A percentile compares a stretch with the other conserved stretches of the same genome.
Evolutionary conservation across 2,113 vertebrate species (phyloP).

Genomic region (Ia io): DNA sequence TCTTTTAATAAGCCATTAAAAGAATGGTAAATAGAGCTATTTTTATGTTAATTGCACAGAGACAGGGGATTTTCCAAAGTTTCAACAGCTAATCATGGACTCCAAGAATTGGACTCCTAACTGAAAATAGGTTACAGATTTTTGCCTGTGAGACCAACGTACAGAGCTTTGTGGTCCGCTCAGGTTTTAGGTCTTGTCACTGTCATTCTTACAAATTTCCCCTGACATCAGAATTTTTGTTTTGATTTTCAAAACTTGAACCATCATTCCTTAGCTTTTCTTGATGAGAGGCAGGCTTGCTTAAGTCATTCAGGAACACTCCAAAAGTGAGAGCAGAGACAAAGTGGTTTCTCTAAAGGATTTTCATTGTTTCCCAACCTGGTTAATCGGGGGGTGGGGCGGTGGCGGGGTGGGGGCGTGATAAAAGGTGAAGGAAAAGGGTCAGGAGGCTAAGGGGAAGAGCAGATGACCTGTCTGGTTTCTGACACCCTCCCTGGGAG

Average conservation of each 20-base stretch:
- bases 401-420: background rate
- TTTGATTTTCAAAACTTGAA: constrained; percentile 15
- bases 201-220: background rate
- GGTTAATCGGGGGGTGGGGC: background rate
- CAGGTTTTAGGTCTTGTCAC: background rate
- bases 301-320: background rate
- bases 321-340: background rate
- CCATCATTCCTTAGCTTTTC: background rate
- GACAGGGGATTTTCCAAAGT: background rate
- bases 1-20: background rate
- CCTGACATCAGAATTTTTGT: background rate
- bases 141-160: background rate
- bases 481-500: background rate
- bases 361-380: background rate
- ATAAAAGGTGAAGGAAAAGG: background rate
- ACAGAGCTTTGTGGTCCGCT: background rate
- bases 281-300: background rate
- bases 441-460: background rate
- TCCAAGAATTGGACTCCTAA: constrained; percentile 3
- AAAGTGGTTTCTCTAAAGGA: background rate
- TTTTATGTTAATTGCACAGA: constrained; percentile 31
- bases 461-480: background rate
- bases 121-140: background rate
- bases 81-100: constrained; percentile 4
- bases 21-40: background rate